Evolutionary conservation across 2,888 invertebrate species (phyloP).

Genomic region (Rutpela maculata): DNA sequence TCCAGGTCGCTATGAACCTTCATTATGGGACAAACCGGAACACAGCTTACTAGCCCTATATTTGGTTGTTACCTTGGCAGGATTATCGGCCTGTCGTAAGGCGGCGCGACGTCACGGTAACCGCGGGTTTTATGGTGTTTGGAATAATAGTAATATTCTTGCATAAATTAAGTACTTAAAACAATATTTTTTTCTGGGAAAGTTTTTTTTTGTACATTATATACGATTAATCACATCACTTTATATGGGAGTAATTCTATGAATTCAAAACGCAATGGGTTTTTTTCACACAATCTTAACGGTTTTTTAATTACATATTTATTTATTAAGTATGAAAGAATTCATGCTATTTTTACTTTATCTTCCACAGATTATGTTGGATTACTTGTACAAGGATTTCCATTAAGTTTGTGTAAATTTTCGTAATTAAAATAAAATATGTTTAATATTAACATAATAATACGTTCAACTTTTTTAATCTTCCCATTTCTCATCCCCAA

Average conservation of each 20-base stretch:
- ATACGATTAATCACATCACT: neutral
- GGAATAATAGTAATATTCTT: neutral
- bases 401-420: neutral
- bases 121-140: too few species aligned
- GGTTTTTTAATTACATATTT: neutral
- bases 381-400: neutral
- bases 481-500: too few species aligned
- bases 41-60: too few species aligned
- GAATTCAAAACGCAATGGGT: neutral
- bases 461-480: too few species aligned
- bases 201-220: neutral
- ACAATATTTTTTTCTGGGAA: neutral
- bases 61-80: too few species aligned
- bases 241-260: neutral
- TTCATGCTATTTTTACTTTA: neutral
- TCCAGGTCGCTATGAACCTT: too few species aligned
- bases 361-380: neutral
- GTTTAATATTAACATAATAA: neutral
- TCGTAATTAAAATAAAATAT: neutral
- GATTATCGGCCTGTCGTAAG: too few species aligned
- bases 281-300: constrained; percentile 7
- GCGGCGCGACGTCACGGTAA: too few species aligned
- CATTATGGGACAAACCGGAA: too few species aligned
- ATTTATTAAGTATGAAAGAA: neutral
- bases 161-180: neutral